Base-by-base conservation (phyloP, 2,888 invertebrate genomes). In the Plagodis dolabraria region DNA sequence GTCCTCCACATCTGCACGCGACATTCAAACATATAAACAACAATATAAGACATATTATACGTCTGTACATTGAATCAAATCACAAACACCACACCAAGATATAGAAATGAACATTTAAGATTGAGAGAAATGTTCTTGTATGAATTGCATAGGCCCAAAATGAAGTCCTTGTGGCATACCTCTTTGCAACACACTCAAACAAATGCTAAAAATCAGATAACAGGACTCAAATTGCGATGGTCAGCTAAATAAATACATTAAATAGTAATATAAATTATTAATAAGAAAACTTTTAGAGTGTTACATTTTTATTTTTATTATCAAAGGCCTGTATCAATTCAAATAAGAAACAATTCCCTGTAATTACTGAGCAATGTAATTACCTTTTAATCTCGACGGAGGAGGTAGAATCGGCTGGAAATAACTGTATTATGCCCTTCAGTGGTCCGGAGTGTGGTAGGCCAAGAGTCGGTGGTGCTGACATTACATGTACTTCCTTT, bases 1-100 rank as follows among this genome's bases (percentile, higher is more conserved):
- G 94, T 99, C 99, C 87, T 99, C 98, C 89, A 99, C 99, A 95
- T 99, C 99, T 99, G 94, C 71, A 72, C 69, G 67, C 63, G 69
- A 74, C 54, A 69, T 60, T 59, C 33, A 57, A 44, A 50, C 46
- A 33, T 58, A 53, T 66, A 54, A 65, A 34, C 22, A 47, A 47
- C 44, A 2, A 43, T 43, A 51, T 47, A 59, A 12, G 45, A 49
- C 40, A 43, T 40, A 55, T 7, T 43, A 10, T 49, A n/a, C 33
- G 12, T 43, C 43, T 12, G 11, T 12, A 43, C 40, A 43, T 36
- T 34, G 10, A 50, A 63, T 52, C 46, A 53, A 57, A 59, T 57
- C 60, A 59, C 54, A 63, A 60, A 67, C 60, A 64, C 64, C 60
- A 66, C 53, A 64, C 52, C 38, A 33, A 59, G 43, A 62, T 48